Base-by-base conservation (phyloP, 2,113 vertebrate species). In the Catharus minimus region DNA sequence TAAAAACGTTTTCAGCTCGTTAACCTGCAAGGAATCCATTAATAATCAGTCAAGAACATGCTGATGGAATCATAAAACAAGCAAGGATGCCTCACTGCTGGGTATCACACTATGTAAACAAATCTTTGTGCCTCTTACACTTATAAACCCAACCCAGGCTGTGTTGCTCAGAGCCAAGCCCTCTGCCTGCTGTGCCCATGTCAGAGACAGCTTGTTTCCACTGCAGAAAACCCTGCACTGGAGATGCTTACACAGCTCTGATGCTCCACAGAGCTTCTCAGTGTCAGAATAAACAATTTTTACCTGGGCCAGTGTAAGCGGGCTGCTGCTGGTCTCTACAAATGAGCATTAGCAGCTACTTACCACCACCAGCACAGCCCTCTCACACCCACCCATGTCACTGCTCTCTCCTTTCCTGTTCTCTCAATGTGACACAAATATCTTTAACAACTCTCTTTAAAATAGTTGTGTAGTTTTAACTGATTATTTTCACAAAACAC, bases 21-120 rank as follows among this genome's bases (percentile, higher is more conserved):
- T 81, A 88, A 66, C 43, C 41, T 36, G n/a, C 41, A 74, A 69
- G 65, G 60, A 81, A 61, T 96, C 68, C 5, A 5, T 71, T 84
- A 46, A 28, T 44, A 27, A 52, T 44, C 76, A 24, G 17, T 56
- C 26, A 27, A 71, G 83, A 71, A 52, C 64, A 50, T 2, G 4
- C 47, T 77, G 72, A 74, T 49, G 61, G 69, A 73, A 74, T 43
- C 75, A 82, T 60, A 77, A 83, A 71, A 56, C 1, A 55, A 58
- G 65, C 4, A 17, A 66, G 73, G 56, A 66, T 4, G 9, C 49
- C 61, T 89, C 1, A 0, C 85, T 82, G 82, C 28, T 60, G 22
- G 11, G 39, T 56, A 32, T 61, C 44, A 38, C 21, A 0, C 30
- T 60, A 8, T 65, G 32, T 41, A 49, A 92, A 83, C 14, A 15